Base-by-base conservation (phyloP, 2,888 invertebrate species). In the Drosophila meridiana region DNA sequence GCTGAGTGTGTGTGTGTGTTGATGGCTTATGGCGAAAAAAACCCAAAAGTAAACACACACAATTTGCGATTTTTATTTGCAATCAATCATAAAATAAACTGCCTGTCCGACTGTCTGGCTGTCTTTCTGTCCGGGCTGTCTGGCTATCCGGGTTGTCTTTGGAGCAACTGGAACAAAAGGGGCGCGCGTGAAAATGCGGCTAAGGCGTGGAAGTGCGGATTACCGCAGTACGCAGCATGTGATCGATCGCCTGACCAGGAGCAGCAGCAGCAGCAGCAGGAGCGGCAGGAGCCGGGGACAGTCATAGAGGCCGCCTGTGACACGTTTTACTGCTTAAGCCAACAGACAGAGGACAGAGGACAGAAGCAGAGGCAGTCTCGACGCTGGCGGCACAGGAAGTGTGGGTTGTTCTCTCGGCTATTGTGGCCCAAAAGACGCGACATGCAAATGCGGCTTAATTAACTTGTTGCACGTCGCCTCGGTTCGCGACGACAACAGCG, bases 371-470 rank as follows among this genome's bases (percentile, higher is more conserved):
- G 43, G 40, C 48, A 30, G 40, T 36, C 34, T 34, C 71, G 56
- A 56, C 62, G 59, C 48, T 65, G 67, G 76, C 77, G 63, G 72
- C 78, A 84, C 87, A 89, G 87, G 87, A 87, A 87, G 87, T 87
- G 87, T 87, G 87, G 89, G 81, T 79, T 87, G 87, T 87, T 71
- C 73, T 62, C 66, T 20, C 48, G 65, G 61, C 78, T 63, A 66
- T 65, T 58, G 69, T 70, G 65, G 64, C 75, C 45, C 30, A 55
- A 62, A 72, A 55, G 48, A 59, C 50, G 62, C 65, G 76, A 91
- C 92, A 92, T 92, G 92, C 92, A 92, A 92, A 92, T 91, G 84
- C 85, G 90, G 76, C 91, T 92, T 92, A 92, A 92, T 92, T 92
- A 92, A 92, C 92, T 92, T 92, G 92, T 92, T 91, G 91, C 91